A percentile compares a stretch with the other conserved stretches of the same genome.
Evolutionary conservation across 2,888 invertebrate genomes (phyloP).

Genomic region (Pseudococcus longispinus): DNA sequence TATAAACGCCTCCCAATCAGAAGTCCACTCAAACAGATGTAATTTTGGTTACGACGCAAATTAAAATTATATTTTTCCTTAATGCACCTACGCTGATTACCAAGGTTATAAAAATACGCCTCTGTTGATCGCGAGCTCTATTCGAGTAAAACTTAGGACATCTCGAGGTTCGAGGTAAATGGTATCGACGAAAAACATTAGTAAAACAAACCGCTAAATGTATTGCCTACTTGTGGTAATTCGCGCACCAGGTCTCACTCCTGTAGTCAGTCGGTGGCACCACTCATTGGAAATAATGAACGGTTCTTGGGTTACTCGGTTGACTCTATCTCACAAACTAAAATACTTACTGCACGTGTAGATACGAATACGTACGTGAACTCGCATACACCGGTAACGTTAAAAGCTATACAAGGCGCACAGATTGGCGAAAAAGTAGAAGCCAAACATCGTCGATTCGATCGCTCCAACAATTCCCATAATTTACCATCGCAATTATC

Average conservation of each 20-base stretch:
- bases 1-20: neutral
- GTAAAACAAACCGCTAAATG: neutral
- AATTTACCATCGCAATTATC: constrained; percentile 19
- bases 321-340: neutral
- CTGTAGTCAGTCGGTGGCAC: neutral
- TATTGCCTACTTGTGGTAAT: neutral
- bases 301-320: constrained; percentile 3
- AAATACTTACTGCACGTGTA: neutral
- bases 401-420: neutral
- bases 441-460: neutral
- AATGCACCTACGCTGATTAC: neutral
- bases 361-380: neutral
- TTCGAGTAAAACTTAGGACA: neutral
- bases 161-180: neutral
- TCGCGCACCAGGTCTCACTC: too few species aligned
- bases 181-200: neutral
- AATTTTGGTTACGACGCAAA: neutral
- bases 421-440: neutral
- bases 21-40: neutral
- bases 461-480: neutral
- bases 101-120: constrained; percentile 6
- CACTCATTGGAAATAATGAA: constrained; percentile 8
- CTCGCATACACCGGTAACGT: neutral
- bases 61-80: constrained; percentile 2
- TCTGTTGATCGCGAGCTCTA: neutral